Evolutionary conservation across 1,140 invertebrate species (phyloP), one percentile per base, ranked within the genome.

Genomic region (Pseudomyrmex gracilis): DNA sequence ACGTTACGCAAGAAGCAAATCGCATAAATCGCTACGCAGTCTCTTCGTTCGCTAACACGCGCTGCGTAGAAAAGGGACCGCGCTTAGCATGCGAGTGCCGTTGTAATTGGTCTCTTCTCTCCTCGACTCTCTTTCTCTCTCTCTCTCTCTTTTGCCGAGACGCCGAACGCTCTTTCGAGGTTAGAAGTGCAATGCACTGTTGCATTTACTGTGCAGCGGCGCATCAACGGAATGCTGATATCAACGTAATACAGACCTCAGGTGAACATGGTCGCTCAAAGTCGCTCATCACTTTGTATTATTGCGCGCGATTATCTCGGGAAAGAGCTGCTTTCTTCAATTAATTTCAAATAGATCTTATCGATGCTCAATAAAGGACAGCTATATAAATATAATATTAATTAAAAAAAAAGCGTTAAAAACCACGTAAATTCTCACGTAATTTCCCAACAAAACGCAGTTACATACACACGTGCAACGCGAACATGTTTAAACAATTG

Each of bases 141-240:
- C 1, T 34, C 34, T 34, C 87, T 88, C 87, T 88, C 87, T 89
- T 70, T 73, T 70, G 55, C 83, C 84, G 82, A 84, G 87, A 87
- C 87, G 83, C 73, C 87, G 83, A 88, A 83, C 80, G 77, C 74
- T 88, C 87, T 88, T 88, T 88, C 87, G 87, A 89, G 87, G 87
- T 88, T 88, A 88, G 53, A 89, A 89, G 87, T 89, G 87, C 87
- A 89, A 89, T 88, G 87, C 87, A 89, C 87, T 86, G 87, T 86
- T 88, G 87, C 87, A 63, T 84, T 83, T 83, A 60, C 73, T 55
- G 63, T 80, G 61, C 45, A 60, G 64, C 63, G 71, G 70, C 66
- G 86, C 71, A 85, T 83, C 83, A 45, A 61, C 86, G 58, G 87
- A 88, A 88, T 88, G 84, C 76, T 82, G 77, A 86, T 87, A 47